Base-by-base conservation (phyloP, 2,113 vertebrate genomes). In the Boleophthalmus pectinirostris region DNA sequence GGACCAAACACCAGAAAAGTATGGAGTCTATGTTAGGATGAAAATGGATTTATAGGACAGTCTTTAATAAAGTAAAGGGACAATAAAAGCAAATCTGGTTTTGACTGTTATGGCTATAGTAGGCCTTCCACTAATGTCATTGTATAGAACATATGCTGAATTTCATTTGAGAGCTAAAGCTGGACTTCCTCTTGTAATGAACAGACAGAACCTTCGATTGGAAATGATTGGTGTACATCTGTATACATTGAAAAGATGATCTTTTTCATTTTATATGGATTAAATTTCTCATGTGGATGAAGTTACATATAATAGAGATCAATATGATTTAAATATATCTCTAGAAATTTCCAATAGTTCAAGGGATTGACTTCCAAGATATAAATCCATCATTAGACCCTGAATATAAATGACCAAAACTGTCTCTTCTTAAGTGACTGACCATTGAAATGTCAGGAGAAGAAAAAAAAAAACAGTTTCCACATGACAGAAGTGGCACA, bases 401-500 rank as follows among this genome's bases (percentile, higher is more conserved):
- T n/a, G 25, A 25, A 53, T 45, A 51, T 76, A 47, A 47, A 15
- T 70, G 47, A 63, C n/a, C 15, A 5, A 18, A 10, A n/a, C 38
- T 43, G 38, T 43, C 43, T 63, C 20, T 45, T 13, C 61, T 73
- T 66, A 54, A 61, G 38, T 20, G 23, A 2, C 66, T 23, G 33
- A 65, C 14, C 35, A 15, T 23, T 20, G 43, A 66, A 74, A 69
- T 16, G 29, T 38, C 24, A 33, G 3, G n/a, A 20, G n/a, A 4
- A 46, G 46, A 53, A 72, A 74, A 53, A 72, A n/a, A 20, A 58
- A 73, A 71, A 53, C 68, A 20, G 20, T 79, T 73, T 53, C 58
- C 21, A 69, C 84, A 81, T 88, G 88, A 88, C 80, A 77, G 80
- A 82, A 74, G 67, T 76, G 75, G 73, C 81, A 83, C 77, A 70